Evolutionary conservation across 1,140 invertebrate species (phyloP), one percentile per base, ranked within the genome.

Genomic region (Scaptodrosophila lebanonensis): DNA sequence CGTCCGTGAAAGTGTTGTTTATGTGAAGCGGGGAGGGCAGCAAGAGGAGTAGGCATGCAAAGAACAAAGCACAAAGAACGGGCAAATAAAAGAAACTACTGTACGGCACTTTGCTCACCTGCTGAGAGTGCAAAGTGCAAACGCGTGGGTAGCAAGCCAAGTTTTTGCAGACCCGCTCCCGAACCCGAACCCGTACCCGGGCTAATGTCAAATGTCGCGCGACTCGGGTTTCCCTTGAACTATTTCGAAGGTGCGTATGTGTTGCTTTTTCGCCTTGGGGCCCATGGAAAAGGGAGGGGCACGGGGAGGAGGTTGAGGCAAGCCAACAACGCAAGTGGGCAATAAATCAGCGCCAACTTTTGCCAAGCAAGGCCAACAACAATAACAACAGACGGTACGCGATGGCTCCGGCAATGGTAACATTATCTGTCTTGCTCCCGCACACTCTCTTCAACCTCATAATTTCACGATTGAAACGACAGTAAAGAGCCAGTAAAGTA

Each of bases 1-100:
- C 51, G 51, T 64, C 68, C 67, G 56, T 66, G 63, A 73, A 71
- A 71, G 58, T 73, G 63, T 66, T 73, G 63, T 73, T 73, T 73
- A 66, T 73, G 66, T 16, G 38, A 12, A 56, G 59, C 43, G 15
- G 22, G 56, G 43, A 49, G 52, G 53, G 49, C 51, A 49, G 8
- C 29, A 43, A 15, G 42, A 12, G 38, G 18, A n/a, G 25, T 43
- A 43, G n/a, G 33, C 38, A 39, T 18, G 44, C 5, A 29, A 32
- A 33, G 8, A 22, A 18, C 11, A 4, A 13, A 13, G 16, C 40
- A 57, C 30, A 20, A 16, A 20, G n/a, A 20, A 42, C 12, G 47
- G 20, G 16, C 30, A 32, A 12, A 29, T 42, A 66, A 35, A 33
- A 48, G 48, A 38, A 44, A 51, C 47, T 13, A 47, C 9, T 33